These are phyloP conservation scores for Drosophila grimshawi DNA, from an alignment of 1,140 invertebrate genomes.

Conservation along the genomic window DNA sequence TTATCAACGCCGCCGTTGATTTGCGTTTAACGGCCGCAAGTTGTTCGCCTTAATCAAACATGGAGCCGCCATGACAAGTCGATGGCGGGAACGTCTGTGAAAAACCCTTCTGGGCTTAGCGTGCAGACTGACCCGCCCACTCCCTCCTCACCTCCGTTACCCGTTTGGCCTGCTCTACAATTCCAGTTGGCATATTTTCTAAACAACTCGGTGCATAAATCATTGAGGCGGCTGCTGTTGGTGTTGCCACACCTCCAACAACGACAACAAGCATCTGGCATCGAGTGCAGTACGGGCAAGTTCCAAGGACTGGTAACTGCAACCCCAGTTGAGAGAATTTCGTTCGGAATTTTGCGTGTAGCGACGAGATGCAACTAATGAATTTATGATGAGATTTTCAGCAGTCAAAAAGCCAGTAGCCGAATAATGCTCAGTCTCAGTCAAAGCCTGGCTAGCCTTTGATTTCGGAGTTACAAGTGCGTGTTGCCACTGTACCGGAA, in stretches of 20 bases:
- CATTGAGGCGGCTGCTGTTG: constrained; percentile 53
- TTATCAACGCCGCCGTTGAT: constrained; percentile 79
- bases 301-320: constrained; percentile 23
- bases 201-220: constrained; percentile 80
- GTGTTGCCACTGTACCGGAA: constrained; percentile 21
- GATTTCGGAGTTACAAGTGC: constrained; percentile 32
- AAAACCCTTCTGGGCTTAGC: constrained; percentile 76
- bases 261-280: constrained; percentile 68
- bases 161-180: not conserved
- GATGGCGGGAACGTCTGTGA: constrained; percentile 32
- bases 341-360: constrained; percentile 63
- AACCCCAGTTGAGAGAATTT: constrained; percentile 9
- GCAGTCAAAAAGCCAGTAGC: constrained; percentile 63
- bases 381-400: constrained; percentile 82
- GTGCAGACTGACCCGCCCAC: constrained; percentile 3
- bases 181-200: constrained; percentile 76
- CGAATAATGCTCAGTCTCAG: constrained; percentile 9
- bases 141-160: not conserved
- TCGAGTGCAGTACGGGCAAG: not conserved
- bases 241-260: constrained; percentile 56
- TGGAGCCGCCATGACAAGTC: constrained; percentile 57
- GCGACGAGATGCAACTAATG: constrained; percentile 74
- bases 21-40: constrained; percentile 69
- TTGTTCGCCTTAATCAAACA: constrained; percentile 75
- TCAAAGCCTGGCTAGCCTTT: not conserved